Percentiles rank a stretch among this genome's conserved stretches.
Conservation (phyloP, 2,797 vertebrate genomes). For the Hyperoplus immaculatus region DNA sequence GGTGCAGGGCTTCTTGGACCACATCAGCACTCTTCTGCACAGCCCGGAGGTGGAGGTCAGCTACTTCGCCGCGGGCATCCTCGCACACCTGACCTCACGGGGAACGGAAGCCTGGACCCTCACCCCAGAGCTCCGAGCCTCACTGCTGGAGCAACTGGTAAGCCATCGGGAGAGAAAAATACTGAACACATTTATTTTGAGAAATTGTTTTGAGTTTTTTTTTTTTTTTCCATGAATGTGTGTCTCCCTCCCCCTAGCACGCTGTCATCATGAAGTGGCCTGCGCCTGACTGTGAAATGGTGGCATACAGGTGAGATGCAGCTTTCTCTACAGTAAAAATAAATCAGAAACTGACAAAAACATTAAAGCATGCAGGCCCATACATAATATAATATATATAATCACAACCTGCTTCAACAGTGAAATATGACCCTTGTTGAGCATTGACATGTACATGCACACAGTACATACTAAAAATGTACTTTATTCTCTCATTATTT, state of each 20-base stretch:
- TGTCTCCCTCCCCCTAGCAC: slow-evolving; percentile 85
- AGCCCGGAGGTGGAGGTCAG: slow-evolving; percentile 98
- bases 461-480: background rate
- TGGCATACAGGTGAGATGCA: slow-evolving; percentile 95
- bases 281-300: slow-evolving; percentile 98
- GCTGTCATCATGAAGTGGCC: slow-evolving; percentile 97
- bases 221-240: background rate
- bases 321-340: background rate
- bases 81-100: slow-evolving; percentile 96
- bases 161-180: slow-evolving; percentile 1
- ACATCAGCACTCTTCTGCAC: slow-evolving; percentile 94
- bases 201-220: background rate
- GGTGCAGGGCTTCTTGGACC: slow-evolving; percentile 97
- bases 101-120: slow-evolving; percentile 94
- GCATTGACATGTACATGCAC: background rate
- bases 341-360: background rate
- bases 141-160: slow-evolving; percentile 95
- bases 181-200: background rate
- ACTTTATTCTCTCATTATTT: slow-evolving; percentile 8
- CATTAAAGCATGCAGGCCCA: background rate
- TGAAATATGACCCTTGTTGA: background rate
- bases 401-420: background rate
- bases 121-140: slow-evolving; percentile 87
- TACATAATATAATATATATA: background rate
- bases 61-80: slow-evolving; percentile 98